These are phyloP conservation scores for Gobio occitaniae DNA, from an alignment of 2,797 vertebrate species.

Conservation along the genomic window DNA sequence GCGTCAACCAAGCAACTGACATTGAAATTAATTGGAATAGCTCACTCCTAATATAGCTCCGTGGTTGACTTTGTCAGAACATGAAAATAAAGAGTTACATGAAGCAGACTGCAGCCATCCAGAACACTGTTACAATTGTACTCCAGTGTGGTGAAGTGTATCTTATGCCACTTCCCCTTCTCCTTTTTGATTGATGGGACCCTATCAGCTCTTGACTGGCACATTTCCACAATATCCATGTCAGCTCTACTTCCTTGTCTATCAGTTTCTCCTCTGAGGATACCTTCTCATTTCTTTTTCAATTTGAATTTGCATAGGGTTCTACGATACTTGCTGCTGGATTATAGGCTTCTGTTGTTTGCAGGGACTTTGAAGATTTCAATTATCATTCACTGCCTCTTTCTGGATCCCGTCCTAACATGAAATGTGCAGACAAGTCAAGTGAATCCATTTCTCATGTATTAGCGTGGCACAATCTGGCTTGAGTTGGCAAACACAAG, in stretches of 20 bases:
- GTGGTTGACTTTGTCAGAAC: neutral
- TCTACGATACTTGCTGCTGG: neutral
- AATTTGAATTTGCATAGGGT: conserved; percentile 9
- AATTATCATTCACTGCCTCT: neutral
- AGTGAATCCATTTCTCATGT: conserved; percentile 30
- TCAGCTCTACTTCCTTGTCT: conserved; percentile 10
- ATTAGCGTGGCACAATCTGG: conserved; percentile 31
- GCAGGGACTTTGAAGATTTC: conserved; percentile 20
- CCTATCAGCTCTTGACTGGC: conserved; percentile 4
- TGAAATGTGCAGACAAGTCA: conserved; percentile 26
- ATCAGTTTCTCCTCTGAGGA: conserved; percentile 14
- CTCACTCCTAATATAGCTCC: neutral
- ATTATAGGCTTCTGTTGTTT: conserved; percentile 33
- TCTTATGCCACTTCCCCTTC: neutral
- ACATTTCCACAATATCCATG: conserved; percentile 14
- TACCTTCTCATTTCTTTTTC: neutral
- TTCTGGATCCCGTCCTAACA: conserved; percentile 14
- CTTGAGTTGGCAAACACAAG: conserved; percentile 22
- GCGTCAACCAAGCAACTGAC: neutral
- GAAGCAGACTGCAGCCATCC: neutral
- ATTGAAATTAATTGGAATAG: neutral
- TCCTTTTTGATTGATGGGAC: conserved; percentile 19
- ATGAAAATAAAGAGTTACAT: neutral
- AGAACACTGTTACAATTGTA: neutral
- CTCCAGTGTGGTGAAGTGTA: neutral